Evolutionary conservation across 2,888 invertebrate species (phyloP).

Genomic region (Thymelicus acteon): DNA sequence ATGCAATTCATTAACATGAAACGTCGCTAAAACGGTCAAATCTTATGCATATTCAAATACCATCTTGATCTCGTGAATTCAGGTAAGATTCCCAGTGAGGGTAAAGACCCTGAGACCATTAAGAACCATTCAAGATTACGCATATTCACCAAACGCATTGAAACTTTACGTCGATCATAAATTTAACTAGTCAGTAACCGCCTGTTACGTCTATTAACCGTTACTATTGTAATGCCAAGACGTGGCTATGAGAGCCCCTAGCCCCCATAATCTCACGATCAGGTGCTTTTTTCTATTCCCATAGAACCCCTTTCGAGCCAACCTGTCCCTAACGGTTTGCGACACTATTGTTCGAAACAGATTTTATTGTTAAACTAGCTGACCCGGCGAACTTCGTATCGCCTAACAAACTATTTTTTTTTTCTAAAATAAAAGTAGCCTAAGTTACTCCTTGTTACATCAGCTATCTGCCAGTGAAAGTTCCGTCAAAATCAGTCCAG

Average conservation of each 20-base stretch:
- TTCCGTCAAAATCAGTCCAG: no score
- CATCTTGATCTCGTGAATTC: not conserved
- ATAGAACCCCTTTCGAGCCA: constrained; percentile 18
- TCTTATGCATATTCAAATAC: not conserved
- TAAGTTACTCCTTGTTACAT: no score
- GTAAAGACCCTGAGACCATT: not conserved
- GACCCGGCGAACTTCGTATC: no score
- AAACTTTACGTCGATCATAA: not conserved
- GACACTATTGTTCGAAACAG: constrained; percentile 20
- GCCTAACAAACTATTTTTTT: no score
- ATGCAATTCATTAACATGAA: not conserved
- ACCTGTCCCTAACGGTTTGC: constrained; percentile 33
- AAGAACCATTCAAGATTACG: not conserved
- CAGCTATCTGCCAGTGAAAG: no score
- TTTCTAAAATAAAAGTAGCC: no score
- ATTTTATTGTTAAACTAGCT: constrained; percentile 33
- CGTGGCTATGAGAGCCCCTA: constrained; percentile 22
- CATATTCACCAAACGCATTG: not conserved
- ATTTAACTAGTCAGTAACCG: not conserved
- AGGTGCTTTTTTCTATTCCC: constrained; percentile 42
- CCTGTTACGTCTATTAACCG: constrained; percentile 28
- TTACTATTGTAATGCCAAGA: constrained; percentile 22
- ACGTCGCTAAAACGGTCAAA: constrained; percentile 2
- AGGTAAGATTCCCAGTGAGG: not conserved
- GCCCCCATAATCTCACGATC: constrained; percentile 44